Evolutionary conservation across 2,113 vertebrate species (phyloP).

Genomic region (Corapipo altera): DNA sequence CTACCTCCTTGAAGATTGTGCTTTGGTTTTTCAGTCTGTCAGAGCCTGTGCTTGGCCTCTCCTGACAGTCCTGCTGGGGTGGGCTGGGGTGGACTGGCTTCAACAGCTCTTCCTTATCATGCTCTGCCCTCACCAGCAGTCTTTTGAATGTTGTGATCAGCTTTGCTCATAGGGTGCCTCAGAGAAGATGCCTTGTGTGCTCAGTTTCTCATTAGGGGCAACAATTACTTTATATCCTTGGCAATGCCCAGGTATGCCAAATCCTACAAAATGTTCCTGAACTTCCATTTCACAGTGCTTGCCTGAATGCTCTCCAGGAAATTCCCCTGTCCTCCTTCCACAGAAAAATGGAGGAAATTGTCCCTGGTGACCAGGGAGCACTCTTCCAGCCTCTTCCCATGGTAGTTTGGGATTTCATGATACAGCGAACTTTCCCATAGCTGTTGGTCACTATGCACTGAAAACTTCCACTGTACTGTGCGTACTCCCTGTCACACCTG

Average conservation of each 20-base stretch:
- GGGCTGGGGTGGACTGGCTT: fast-evolving
- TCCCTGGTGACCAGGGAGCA: background rate
- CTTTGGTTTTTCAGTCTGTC: background rate
- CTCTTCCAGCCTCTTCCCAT: background rate
- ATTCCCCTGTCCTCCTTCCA: background rate
- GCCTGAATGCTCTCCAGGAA: background rate
- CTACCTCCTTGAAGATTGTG: background rate
- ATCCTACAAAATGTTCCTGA: background rate
- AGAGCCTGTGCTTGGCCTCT: background rate
- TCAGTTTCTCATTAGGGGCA: background rate
- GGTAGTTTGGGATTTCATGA: background rate
- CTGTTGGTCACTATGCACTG: background rate
- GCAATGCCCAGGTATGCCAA: background rate
- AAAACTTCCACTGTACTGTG: background rate
- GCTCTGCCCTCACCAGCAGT: background rate
- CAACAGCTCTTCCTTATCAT: fast-evolving
- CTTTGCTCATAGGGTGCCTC: background rate
- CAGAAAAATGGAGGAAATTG: background rate
- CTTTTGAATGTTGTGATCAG: background rate
- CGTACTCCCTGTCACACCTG: fast-evolving
- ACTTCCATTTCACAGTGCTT: background rate
- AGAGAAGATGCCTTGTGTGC: background rate
- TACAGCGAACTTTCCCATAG: background rate
- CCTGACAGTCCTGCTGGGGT: background rate
- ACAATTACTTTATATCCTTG: background rate